Base-by-base conservation (phyloP, 2,113 vertebrate species). In the Buteo buteo region DNA sequence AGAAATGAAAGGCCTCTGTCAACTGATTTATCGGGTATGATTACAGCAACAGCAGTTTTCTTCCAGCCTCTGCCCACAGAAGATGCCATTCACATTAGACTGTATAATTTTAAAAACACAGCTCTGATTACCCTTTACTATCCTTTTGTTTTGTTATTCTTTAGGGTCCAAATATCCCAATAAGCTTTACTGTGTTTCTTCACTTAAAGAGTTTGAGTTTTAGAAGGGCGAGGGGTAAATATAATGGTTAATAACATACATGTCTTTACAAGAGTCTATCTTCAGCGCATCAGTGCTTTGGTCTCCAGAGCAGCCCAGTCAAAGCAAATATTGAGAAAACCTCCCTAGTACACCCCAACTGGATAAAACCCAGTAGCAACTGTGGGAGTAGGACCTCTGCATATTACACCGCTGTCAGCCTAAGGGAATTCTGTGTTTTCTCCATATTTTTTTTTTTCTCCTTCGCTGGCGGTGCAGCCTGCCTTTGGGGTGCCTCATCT, bases 391-490 rank as follows among this genome's bases (percentile, higher is more conserved):
- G 16, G 13, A 4, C 7, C 29, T 28, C 45, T 61, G 13, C 9
- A 3, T 58, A 7, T 59, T 32, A 11, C 18, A 10, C 38, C 15
- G 7, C 4, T 18, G 8, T 22, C 21, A 34, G 21, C 7, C n/a
- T 34, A 32, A 71, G n/a, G 25, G 18, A 81, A 52, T 45, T 42
- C 21, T 8, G 4, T 34, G n/a, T 20, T 32, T 81, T 52, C 31
- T 25, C 10, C 11, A 7, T 28, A 40, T 57, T 59, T 59, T 59
- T 59, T 59, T 47, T 47, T 47, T 47, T 11, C 19, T 47, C 66
- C 8, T 73, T 11, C 0, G 5, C 10, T n/a, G 32, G 21, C 0
- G 0, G 16, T 26, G 47, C 42, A 57, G 24, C n/a, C 72, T 62
- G 29, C 14, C 19, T 72, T 78, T 1, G 1, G 20, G 28, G 31